Evolutionary conservation across 2,888 invertebrate genomes (phyloP).

Genomic region (Dicycla oo): DNA sequence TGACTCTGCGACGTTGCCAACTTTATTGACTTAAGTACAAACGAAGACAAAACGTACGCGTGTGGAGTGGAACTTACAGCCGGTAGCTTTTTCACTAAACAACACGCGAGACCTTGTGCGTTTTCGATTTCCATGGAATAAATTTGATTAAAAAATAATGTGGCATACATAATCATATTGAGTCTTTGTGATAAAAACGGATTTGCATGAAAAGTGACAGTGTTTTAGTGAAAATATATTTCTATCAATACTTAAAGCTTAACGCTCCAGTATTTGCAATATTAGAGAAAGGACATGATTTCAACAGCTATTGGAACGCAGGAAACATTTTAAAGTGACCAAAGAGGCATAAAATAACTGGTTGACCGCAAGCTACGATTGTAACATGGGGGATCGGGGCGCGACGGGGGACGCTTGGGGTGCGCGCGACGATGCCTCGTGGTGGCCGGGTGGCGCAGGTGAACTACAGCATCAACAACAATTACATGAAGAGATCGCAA

Average conservation of each 20-base stretch:
- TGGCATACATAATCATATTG: slow-evolving; percentile 73
- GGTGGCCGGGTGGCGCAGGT: slow-evolving; percentile 89
- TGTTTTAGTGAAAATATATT: slow-evolving; percentile 70
- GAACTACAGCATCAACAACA: slow-evolving; percentile 89
- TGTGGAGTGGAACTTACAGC: slow-evolving; percentile 87
- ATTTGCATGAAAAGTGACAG: slow-evolving; percentile 73
- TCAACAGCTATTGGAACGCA: slow-evolving; percentile 72
- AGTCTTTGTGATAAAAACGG: slow-evolving; percentile 84
- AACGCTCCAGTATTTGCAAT: slow-evolving; percentile 55
- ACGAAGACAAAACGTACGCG: slow-evolving; percentile 90
- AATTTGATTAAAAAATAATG: slow-evolving; percentile 71
- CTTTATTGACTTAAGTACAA: slow-evolving; percentile 89
- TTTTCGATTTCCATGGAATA: slow-evolving; percentile 69
- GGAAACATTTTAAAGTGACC: slow-evolving; percentile 74
- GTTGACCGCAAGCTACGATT: slow-evolving; percentile 84
- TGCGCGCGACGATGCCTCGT: slow-evolving; percentile 90
- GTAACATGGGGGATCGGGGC: slow-evolving; percentile 89
- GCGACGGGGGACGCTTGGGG: slow-evolving; percentile 90
- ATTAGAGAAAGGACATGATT: slow-evolving; percentile 80
- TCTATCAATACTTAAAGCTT: slow-evolving; percentile 62
- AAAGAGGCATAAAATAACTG: slow-evolving; percentile 85
- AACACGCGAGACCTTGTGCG: slow-evolving; percentile 75
- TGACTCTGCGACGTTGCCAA: slow-evolving; percentile 90
- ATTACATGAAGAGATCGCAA: slow-evolving; percentile 86
- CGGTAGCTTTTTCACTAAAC: slow-evolving; percentile 85